Base-by-base conservation (phyloP, 2,113 vertebrate genomes). In the Calyptomena viridis region DNA sequence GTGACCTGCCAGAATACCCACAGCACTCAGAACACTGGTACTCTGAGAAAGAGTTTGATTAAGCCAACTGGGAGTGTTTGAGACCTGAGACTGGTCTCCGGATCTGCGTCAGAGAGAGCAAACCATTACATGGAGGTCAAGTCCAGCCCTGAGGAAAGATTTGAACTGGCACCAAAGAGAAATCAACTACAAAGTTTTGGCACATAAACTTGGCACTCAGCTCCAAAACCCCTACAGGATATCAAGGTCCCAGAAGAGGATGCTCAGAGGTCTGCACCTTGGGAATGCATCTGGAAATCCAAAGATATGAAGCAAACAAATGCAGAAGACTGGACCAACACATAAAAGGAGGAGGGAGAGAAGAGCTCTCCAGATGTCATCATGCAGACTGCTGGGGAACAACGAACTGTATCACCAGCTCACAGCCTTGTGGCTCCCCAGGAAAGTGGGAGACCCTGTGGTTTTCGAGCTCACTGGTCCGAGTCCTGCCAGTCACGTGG, bases 11-110 rank as follows among this genome's bases (percentile, higher is more conserved):
- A 89, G 87, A 95, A 68, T 39, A 64, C 39, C 49, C 89, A 31
- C 80, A 30, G 89, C 53, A 66, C 52, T 81, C 89, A 31, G 77
- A 30, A 87, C 53, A 66, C 52, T 81, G 81, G 27, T 90, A 80
- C 83, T 56, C 89, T 89, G 73, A 64, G 79, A 93, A 96, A 87
- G 84, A 80, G 74, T n/a, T 72, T 82, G 89, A 87, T 82, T 87
- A 91, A 87, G 69, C 84, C 64, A 59, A 89, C 59, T 58, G 58
- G 77, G 87, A 78, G 44, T 40, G 10, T 63, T 73, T 75, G 80
- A 93, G 94, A 90, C 63, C 63, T 35, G 63, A 92, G 53, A 84
- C 60, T 55, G 63, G 64, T 13, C 52, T 74, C 39, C 15, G 68
- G 14, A 58, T 66, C 83, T 50, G 47, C 64, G 67, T 47, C 63